A percentile compares a stretch with the other conserved stretches of the same genome.
Conservation (phyloP, 2,113 vertebrate species). For the Hyperoodon ampullatus region DNA sequence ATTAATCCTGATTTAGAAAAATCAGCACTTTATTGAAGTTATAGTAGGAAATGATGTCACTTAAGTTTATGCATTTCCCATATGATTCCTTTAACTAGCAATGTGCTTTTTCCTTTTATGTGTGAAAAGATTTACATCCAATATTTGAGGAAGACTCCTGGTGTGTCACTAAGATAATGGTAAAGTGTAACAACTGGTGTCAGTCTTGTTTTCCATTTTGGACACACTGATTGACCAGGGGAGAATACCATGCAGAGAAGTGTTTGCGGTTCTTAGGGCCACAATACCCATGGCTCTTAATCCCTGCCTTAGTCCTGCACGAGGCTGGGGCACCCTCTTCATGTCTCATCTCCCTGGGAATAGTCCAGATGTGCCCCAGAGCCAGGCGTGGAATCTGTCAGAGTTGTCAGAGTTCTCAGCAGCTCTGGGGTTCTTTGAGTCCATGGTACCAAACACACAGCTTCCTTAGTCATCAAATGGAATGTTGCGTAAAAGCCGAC, state of each 20-base stretch:
- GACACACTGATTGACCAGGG: background rate
- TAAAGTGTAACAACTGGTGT: background rate
- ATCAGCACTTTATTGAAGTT: background rate
- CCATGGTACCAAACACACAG: background rate
- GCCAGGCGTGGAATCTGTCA: background rate
- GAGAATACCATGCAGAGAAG: background rate
- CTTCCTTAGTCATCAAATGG: background rate
- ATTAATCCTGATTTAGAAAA: conserved; percentile 48
- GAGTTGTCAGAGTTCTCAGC: conserved; percentile 2
- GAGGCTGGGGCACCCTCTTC: background rate
- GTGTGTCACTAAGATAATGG: background rate
- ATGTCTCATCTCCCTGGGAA: background rate
- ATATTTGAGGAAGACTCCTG: background rate
- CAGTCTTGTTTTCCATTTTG: background rate
- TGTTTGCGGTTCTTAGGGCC: background rate
- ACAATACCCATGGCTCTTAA: background rate
- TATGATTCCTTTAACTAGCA: background rate
- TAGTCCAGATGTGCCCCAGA: background rate
- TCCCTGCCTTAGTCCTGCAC: background rate
- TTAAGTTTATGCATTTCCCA: background rate
- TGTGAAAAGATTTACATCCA: background rate
- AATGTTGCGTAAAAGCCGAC: background rate
- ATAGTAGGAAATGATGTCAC: background rate
- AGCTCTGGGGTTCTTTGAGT: conserved; percentile 34
- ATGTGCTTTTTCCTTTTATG: background rate